A percentile compares a stretch with the other conserved stretches of the same genome.
Conservation (phyloP, 2,113 vertebrate species). For the Micromys minutus region DNA sequence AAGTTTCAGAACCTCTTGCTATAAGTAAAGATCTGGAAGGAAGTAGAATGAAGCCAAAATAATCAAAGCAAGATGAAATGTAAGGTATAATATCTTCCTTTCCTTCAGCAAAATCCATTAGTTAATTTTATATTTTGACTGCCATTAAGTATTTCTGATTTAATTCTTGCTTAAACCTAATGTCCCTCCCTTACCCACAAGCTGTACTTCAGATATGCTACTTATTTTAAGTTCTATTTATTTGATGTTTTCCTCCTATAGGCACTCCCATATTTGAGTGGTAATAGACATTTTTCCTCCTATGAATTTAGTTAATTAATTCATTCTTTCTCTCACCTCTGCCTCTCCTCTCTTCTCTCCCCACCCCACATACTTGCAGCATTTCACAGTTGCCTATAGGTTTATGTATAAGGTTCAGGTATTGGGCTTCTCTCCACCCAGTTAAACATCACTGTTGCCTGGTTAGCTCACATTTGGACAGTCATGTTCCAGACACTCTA, state of each 20-base stretch:
- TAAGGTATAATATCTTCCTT: background rate
- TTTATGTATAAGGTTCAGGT: background rate
- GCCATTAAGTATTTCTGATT: background rate
- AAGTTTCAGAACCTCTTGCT: accelerated
- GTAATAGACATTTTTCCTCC: background rate
- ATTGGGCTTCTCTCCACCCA: background rate
- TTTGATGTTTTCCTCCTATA: too few species aligned
- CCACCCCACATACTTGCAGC: background rate
- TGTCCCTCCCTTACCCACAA: background rate
- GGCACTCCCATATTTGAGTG: background rate
- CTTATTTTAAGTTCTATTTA: background rate
- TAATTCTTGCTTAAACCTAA: background rate
- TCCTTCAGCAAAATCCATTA: background rate
- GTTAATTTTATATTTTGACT: background rate
- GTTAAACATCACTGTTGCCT: background rate
- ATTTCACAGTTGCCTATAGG: background rate
- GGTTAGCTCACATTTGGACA: background rate
- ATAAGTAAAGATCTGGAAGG: background rate
- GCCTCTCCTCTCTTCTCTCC: background rate
- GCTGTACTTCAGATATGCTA: background rate
- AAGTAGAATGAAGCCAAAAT: background rate
- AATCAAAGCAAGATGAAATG: background rate
- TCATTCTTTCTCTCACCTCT: too few species aligned
- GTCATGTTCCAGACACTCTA: background rate
- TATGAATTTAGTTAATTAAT: background rate